Base-by-base conservation (phyloP, 23 tunicate species). In the Botrylloides violaceus region DNA sequence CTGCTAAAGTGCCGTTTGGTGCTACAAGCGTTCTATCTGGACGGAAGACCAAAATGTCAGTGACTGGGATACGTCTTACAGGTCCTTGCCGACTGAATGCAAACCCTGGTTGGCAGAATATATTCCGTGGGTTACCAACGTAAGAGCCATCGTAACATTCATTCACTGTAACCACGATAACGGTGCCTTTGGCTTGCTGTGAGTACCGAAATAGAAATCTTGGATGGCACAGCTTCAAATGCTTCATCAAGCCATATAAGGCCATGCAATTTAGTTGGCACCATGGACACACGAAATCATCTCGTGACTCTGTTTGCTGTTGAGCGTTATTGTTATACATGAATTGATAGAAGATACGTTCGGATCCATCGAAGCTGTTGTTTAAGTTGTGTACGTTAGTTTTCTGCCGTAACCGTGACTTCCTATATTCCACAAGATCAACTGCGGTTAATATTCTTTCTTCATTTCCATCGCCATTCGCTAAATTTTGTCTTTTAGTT, bases 141-240 rank as follows among this genome's bases (percentile, higher is more conserved):
- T 70, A 90, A 0, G 97, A 90, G 3, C 87, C 82, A 50, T 90
- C 97, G 59, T 90, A 90, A 70, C 97, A 90, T 50, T 90, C 97
- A 75, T 90, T 90, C 3, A 90, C 82, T 0, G 90, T 86, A 2
- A 90, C 90, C 47, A 84, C 85, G 35, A 90, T 75, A 20, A n/a
- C 50, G 77, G 65, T 58, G 15, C 79, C 71, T 19, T 47, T 26
- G 26, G 24, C 22, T 29, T 71, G 70, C 57, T 58, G 66, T 22
- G 79, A 58, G 34, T 37, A 57, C 6, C 66, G n/a, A 66, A 85
- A 93, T 31, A 87, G 57, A 66, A 93, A 86, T 9, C 94, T 77
- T 23, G 93, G 94, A 61, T 93, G 98, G 55, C 84, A 88, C 4
- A 62, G 29, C 35, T 86, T 86, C 60, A 85, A 71, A 59, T 93